phyloP scores from a whole-genome alignment of 2,888 invertebrate genomes.

The Cancer borealis region DNA sequence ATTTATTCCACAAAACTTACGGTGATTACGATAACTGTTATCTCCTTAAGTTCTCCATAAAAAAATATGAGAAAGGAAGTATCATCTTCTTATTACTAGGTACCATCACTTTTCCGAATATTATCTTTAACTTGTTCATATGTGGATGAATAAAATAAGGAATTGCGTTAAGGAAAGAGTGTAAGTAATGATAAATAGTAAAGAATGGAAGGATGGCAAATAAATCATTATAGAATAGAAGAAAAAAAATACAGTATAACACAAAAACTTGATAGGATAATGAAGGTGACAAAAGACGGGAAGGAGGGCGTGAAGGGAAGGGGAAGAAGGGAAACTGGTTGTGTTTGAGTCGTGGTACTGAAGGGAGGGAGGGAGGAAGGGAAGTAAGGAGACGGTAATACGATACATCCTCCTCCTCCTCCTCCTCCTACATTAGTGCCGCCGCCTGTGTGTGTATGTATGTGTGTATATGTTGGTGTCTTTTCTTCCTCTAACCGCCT shows the following conservation, averaged over 20 bases:
- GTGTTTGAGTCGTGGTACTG: too few species aligned
- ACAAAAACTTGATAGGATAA: too few species aligned
- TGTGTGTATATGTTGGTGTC: not conserved
- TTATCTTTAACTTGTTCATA: not conserved
- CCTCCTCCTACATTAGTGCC: not conserved
- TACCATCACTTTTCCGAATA: too few species aligned
- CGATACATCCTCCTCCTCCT: not conserved
- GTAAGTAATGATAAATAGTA: not conserved
- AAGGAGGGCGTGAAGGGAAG: not conserved
- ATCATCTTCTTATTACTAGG: too few species aligned
- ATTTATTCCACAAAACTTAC: too few species aligned
- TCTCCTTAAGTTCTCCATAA: too few species aligned
- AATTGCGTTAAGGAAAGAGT: not conserved
- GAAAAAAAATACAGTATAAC: not conserved
- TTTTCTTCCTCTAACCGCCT: not conserved
- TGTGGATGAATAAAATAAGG: not conserved
- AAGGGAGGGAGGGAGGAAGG: not conserved
- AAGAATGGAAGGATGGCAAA: not conserved
- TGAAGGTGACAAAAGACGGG: not conserved
- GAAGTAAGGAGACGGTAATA: not conserved
- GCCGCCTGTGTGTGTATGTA: not conserved
- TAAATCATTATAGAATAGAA: too few species aligned
- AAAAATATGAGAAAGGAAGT: too few species aligned
- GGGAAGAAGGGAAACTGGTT: not conserved
- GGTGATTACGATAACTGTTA: too few species aligned